These are phyloP conservation scores for Araneus ventricosus DNA, from an alignment of 1,140 invertebrate species.

Conservation along the genomic window DNA sequence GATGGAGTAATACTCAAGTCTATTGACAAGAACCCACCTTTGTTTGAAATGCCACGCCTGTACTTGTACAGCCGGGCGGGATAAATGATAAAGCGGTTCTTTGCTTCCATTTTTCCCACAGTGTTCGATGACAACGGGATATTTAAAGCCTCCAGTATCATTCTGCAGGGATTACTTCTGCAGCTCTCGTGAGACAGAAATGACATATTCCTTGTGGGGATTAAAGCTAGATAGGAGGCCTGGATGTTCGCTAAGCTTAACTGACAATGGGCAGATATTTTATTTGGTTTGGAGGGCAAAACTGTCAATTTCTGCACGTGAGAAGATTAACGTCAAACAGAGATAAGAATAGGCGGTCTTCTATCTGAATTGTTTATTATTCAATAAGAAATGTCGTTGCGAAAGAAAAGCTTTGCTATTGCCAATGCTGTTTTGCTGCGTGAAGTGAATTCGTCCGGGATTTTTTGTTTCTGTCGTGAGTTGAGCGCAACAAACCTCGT, in stretches of 20 bases:
- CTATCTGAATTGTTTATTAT: constrained; percentile 16
- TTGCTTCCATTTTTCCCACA: not conserved
- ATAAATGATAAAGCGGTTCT: constrained; percentile 20
- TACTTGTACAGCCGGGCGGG: not conserved
- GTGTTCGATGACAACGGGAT: constrained; percentile 31
- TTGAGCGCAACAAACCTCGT: not conserved
- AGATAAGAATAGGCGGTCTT: constrained; percentile 9
- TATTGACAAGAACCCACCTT: constrained; percentile 48
- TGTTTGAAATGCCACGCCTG: constrained; percentile 49
- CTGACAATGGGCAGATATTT: not conserved
- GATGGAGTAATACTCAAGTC: not conserved
- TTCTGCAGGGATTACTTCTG: not conserved
- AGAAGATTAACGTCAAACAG: not conserved
- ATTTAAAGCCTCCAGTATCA: constrained; percentile 26
- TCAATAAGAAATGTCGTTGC: not conserved
- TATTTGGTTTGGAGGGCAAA: not conserved
- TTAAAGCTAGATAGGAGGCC: not conserved
- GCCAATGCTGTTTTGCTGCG: not conserved
- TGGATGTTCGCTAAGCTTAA: not conserved
- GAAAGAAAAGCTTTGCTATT: not conserved
- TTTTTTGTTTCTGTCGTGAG: not conserved
- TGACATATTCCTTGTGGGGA: not conserved
- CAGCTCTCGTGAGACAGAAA: not conserved
- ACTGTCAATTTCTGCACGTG: constrained; percentile 13
- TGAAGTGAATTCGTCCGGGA: not conserved